A percentile compares a stretch with the other conserved stretches of the same genome.
phyloP scores from a whole-genome alignment of 1,140 invertebrate species.

The Drosophila ohnishii region DNA sequence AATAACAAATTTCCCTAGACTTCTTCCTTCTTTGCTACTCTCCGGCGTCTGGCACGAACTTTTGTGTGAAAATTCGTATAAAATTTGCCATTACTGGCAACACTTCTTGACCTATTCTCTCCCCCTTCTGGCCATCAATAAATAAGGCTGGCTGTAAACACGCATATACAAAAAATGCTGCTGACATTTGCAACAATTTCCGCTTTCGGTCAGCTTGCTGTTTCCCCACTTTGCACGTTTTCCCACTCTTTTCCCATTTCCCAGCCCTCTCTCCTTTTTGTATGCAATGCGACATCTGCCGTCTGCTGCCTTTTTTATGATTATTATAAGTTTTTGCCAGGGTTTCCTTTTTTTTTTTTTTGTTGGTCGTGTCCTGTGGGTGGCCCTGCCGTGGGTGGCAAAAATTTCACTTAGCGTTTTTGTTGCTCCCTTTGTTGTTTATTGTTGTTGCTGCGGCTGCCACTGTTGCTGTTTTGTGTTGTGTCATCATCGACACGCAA shows the following conservation, averaged over 20 bases:
- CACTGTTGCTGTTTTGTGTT: conserved; percentile 56
- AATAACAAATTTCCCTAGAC: not conserved
- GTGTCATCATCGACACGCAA: conserved; percentile 83
- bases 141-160: conserved; percentile 63
- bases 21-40: not conserved
- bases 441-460: conserved; percentile 21
- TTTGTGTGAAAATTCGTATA: conserved; percentile 50
- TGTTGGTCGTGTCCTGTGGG: conserved; percentile 12
- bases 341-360: conserved; percentile 4
- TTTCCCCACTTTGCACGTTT: conserved; percentile 41
- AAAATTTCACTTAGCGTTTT: conserved; percentile 65
- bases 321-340: conserved; percentile 61
- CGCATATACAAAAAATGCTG: conserved; percentile 64
- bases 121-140: conserved; percentile 41
- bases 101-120: conserved; percentile 3
- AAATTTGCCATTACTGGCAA: conserved; percentile 53
- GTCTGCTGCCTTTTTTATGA: conserved; percentile 68
- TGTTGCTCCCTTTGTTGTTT: conserved; percentile 30
- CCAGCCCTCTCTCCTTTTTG: conserved; percentile 18
- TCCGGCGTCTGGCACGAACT: not conserved
- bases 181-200: conserved; percentile 80
- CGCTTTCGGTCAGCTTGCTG: conserved; percentile 66
- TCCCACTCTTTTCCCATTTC: conserved; percentile 1
- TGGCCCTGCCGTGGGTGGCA: conserved; percentile 5
- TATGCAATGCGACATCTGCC: conserved; percentile 56